A percentile compares a stretch with the other conserved stretches of the same genome.
Evolutionary conservation across 2,797 vertebrate genomes (phyloP).

Genomic region (Gallinago nigripennis): DNA sequence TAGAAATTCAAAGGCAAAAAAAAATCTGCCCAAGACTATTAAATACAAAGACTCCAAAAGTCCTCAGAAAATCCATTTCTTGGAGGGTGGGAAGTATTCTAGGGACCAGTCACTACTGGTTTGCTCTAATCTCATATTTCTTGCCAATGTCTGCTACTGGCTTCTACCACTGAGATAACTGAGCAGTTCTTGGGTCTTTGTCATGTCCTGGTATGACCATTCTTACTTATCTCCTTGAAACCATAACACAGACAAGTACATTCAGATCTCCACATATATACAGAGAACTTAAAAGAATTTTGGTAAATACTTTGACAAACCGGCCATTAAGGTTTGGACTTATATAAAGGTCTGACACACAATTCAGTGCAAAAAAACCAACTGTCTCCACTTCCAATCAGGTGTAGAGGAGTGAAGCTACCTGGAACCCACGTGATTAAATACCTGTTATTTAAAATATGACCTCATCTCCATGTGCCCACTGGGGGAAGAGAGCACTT

Average conservation of each 20-base stretch:
- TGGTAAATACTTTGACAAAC: background rate
- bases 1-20: background rate
- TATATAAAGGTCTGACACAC: background rate
- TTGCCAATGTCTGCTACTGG: background rate
- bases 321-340: background rate
- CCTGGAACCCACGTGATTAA: background rate
- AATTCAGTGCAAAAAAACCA: background rate
- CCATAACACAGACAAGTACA: background rate
- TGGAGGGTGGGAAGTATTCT: background rate
- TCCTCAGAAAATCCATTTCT: background rate
- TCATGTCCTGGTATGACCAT: rapidly evolving
- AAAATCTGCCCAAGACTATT: background rate
- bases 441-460: background rate
- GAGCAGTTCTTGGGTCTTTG: background rate
- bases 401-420: background rate
- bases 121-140: background rate
- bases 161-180: background rate
- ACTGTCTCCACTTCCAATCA: background rate
- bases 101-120: background rate
- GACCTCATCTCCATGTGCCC: background rate
- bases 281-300: background rate
- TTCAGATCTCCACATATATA: background rate
- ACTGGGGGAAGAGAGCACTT: background rate
- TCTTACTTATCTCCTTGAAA: background rate
- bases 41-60: background rate